Base-by-base conservation (phyloP, 2,113 vertebrate species). In the Ancistrus triradiatus region DNA sequence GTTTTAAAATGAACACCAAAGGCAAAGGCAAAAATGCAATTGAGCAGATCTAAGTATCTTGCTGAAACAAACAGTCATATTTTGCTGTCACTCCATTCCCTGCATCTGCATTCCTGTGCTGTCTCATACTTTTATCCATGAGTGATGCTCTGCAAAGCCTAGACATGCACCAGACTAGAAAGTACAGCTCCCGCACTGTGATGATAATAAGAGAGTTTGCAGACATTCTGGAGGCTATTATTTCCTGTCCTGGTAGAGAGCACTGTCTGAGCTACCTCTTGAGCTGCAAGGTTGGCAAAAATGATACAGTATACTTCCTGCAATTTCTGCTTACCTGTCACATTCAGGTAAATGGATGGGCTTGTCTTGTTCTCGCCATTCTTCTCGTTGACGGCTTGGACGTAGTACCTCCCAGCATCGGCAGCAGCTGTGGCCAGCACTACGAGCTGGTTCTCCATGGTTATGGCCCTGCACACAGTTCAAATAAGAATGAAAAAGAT, bases 321-420 rank as follows among this genome's bases (percentile, higher is more conserved):
- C 1, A 7, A 4, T 49, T 38, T 60, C 25, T 68, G 89, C 89
- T 90, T 79, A 92, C 91, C 51, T 24, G 83, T 59, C 18, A 92
- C 1, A 0, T 68, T 84, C 79, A 92, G 81, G 37, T 82, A 78
- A 43, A 86, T 74, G 44, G 81, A 80, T 0, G 88, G 89, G 53
- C 91, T 90, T 1, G 91, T 93, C 82, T 87, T 91, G 80, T 91
- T 93, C 72, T 93, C 90, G 1, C 91, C 91, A 0, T 88, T 91
- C 74, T 77, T 85, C 67, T 93, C 91, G 0, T 93, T 93, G 58
- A 93, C 90, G 0, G 89, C 91, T 70, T 92, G 91, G 46, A 74
- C 90, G 0, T 89, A 90, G 78, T 93, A 93, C 10, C 80, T 59
- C 40, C 91, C 91, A 0, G 84, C 49, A 0, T 92, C 91, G 0